Conservation (phyloP, 2,797 vertebrate genomes). For the Distichodus sexfasciatus region DNA sequence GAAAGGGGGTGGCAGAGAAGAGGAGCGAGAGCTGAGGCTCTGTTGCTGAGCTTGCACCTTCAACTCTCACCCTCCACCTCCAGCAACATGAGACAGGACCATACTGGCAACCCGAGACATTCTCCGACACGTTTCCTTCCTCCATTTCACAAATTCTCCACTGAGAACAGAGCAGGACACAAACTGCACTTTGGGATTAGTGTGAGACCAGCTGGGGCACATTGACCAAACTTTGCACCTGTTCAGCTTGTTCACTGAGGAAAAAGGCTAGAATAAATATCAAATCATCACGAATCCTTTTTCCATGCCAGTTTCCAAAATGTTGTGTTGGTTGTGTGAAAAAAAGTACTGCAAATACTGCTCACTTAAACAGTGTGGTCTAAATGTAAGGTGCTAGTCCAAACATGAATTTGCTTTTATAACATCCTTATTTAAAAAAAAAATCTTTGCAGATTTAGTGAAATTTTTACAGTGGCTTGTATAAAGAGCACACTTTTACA, state of each 20-base stretch:
- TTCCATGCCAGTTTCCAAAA: background rate
- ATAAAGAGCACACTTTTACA: no score
- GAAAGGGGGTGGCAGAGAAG: background rate
- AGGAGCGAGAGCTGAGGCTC: background rate
- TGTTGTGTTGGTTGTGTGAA: no score
- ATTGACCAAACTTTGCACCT: background rate
- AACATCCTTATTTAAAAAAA: no score
- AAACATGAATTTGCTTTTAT: no score
- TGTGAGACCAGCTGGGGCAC: background rate
- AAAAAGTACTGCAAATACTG: background rate
- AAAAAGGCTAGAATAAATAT: background rate
- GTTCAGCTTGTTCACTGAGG: background rate
- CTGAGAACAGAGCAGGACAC: background rate
- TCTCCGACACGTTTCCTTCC: constrained; percentile 49
- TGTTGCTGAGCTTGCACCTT: constrained; percentile 8
- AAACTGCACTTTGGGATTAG: background rate
- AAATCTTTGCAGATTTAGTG: no score
- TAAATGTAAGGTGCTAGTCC: no score
- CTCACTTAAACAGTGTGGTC: no score
- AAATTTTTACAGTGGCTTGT: no score
- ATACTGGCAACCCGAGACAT: constrained; percentile 58
- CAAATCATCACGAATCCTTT: background rate
- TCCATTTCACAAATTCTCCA: constrained; percentile 42
- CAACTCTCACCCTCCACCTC: constrained; percentile 2
- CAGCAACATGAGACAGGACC: constrained; percentile 52